Conservation (phyloP, 2,113 vertebrate species). For the Zingel zingel region DNA sequence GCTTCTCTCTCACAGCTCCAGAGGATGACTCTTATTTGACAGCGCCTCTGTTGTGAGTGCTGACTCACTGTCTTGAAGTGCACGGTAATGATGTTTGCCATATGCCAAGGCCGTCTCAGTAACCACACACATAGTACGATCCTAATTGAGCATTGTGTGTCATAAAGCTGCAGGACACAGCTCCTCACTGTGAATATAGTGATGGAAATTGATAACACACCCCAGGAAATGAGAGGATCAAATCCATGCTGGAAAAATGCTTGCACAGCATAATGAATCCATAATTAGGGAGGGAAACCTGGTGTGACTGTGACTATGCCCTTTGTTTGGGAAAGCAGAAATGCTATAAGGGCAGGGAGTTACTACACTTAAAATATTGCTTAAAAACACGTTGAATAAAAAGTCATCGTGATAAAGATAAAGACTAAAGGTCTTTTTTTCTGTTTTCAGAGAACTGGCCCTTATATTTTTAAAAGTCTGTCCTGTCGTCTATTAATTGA, state of each 20-base stretch:
- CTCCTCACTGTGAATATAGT: conserved; percentile 56
- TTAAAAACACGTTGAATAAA: conserved; percentile 13
- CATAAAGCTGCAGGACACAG: conserved; percentile 68
- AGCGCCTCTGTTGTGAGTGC: conserved; percentile 30
- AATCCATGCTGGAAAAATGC: conserved; percentile 55
- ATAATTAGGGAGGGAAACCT: conserved; percentile 38
- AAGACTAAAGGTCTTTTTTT: background rate
- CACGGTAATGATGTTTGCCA: conserved; percentile 69
- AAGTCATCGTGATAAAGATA: conserved; percentile 8
- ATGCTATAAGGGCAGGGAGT: conserved; percentile 6
- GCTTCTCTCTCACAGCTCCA: conserved; percentile 17
- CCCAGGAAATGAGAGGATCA: conserved; percentile 68
- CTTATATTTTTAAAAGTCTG: conserved; percentile 4
- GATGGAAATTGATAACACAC: conserved; percentile 73
- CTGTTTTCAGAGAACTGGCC: conserved; percentile 1
- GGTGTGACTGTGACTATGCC: conserved; percentile 17
- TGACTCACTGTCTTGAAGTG: conserved; percentile 64
- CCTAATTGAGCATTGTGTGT: conserved; percentile 73
- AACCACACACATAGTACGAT: conserved; percentile 64
- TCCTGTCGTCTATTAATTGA: conserved; percentile 27
- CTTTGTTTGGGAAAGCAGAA: conserved; percentile 26
- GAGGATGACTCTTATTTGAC: conserved; percentile 41
- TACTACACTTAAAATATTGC: background rate
- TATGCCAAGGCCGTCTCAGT: conserved; percentile 61
- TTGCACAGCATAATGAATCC: conserved; percentile 46